Evolutionary conservation across 2,797 vertebrate genomes (phyloP), one percentile per base, ranked within the genome.

Genomic region (Malurus splendens): DNA sequence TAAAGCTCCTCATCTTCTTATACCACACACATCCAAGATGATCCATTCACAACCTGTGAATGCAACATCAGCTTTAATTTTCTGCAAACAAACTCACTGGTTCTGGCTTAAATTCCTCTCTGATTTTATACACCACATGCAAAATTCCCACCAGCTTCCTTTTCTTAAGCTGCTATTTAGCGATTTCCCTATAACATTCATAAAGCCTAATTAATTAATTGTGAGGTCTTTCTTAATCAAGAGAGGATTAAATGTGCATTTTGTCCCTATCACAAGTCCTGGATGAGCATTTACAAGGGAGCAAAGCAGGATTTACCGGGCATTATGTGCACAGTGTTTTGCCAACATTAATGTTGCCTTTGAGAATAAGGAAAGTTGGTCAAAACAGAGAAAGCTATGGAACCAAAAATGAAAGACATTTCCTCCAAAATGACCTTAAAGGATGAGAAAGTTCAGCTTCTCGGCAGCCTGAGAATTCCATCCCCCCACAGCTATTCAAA

Each of bases 361-460:
- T 55, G 56, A 92, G 83, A 82, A 92, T 33, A 60, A 48, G 47
- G 25, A 64, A 10, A 67, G 71, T n/a, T 92, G 42, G 32, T 74
- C 47, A 73, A 90, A 86, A 52, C n/a, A 59, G 50, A 80, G 57
- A 64, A 92, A 91, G 68, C 70, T 78, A 33, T 62, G 88, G 86
- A 76, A 86, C 47, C 39, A 93, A 96, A 93, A 92, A 96, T 93
- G 94, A 96, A 77, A 96, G 93, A 92, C 90, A 95, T 96, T 96
- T 96, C 96, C 95, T 96, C 81, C 87, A 91, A 45, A 78, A 79
- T 75, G 86, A 90, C 94, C 92, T 81, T 56, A 73, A 88, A 60
- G 87, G 84, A 93, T 89, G 95, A 95, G 95, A 96, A 95, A 96
- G 95, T 94, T 96, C 95, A 91, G 57, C 62, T 61, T 60, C 68